Conservation (phyloP, 2,113 vertebrate species). For the Hippocampus guttulatus region DNA sequence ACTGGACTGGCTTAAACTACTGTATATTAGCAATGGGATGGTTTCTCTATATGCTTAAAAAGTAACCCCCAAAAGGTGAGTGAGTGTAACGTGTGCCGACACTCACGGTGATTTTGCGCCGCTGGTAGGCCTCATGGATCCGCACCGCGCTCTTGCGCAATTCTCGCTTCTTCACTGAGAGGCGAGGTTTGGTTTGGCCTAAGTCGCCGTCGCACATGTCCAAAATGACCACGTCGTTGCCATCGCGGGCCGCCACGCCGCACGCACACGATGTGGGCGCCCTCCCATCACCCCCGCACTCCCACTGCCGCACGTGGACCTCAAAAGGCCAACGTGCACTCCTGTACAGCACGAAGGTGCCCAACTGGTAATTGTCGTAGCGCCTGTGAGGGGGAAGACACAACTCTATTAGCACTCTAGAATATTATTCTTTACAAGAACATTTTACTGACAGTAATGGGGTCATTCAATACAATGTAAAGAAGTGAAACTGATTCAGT, state of each 20-base stretch:
- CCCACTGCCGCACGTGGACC: constrained; percentile 86
- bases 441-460: too few species aligned
- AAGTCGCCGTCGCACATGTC: constrained; percentile 85
- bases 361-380: constrained; percentile 85
- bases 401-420: background rate
- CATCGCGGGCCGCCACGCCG: constrained; percentile 81
- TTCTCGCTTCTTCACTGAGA: constrained; percentile 78
- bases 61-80: too few species aligned
- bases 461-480: too few species aligned
- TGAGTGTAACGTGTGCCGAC: background rate
- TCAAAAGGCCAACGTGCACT: constrained; percentile 78
- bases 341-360: constrained; percentile 85
- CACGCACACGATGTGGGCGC: constrained; percentile 81
- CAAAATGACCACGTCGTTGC: constrained; percentile 73
- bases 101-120: constrained; percentile 89
- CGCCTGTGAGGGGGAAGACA: constrained; percentile 59
- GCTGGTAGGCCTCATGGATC: constrained; percentile 84
- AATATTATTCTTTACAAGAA: too few species aligned
- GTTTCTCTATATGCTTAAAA: too few species aligned
- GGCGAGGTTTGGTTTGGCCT: constrained; percentile 76
- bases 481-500: too few species aligned
- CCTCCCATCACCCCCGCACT: constrained; percentile 77
- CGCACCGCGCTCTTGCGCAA: constrained; percentile 66
- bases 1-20: too few species aligned
- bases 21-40: too few species aligned